Conservation (phyloP, 2,113 vertebrate species). For the Tragelaphus imberbis region DNA sequence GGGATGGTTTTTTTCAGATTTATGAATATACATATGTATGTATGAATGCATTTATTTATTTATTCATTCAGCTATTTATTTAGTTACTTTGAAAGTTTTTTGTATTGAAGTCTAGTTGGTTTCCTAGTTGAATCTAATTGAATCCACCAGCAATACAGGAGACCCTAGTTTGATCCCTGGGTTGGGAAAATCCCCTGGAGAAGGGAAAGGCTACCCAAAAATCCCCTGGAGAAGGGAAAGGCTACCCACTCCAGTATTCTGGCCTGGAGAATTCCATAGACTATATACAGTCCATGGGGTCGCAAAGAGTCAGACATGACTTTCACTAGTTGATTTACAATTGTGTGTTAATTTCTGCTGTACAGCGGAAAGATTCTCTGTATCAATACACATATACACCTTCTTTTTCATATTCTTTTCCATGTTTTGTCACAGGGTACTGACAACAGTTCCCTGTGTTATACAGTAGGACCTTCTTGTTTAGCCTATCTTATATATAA, state of each 20-base stretch:
- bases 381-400: background rate
- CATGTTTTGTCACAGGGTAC: background rate
- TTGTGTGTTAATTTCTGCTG: background rate
- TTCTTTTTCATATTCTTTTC: background rate
- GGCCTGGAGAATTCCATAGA: background rate
- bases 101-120: background rate
- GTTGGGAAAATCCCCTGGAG: background rate
- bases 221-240: background rate
- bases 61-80: background rate
- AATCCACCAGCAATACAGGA: background rate
- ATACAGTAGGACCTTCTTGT: background rate
- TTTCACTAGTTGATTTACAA: background rate
- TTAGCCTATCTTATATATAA: background rate
- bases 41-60: background rate
- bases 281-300: background rate
- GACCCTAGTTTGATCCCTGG: background rate
- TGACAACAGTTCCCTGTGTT: background rate
- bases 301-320: background rate
- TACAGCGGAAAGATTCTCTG: background rate
- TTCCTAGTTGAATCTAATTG: background rate
- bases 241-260: background rate
- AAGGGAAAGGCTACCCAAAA: background rate
- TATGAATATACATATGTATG: background rate
- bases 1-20: background rate
- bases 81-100: background rate